phyloP scores from a whole-genome alignment of 2,113 vertebrate genomes.

The Muntiacus muntjak region DNA sequence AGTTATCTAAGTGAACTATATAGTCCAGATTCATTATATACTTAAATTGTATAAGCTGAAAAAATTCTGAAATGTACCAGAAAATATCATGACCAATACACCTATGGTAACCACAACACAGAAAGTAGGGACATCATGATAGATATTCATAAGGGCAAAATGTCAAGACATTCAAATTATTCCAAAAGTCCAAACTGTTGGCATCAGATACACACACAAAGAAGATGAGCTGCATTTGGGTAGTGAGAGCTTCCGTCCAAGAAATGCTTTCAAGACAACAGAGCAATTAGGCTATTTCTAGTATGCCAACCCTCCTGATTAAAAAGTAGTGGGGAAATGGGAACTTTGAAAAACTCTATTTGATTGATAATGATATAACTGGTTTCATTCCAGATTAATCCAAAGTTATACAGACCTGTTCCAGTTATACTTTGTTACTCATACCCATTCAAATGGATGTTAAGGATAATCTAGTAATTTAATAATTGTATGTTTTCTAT shows the following conservation, averaged over 20 bases:
- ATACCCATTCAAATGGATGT: neutral
- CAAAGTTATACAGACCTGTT: conserved; percentile 30
- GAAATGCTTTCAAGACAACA: conserved; percentile 38
- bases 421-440: neutral
- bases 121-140: neutral
- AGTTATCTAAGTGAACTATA: neutral
- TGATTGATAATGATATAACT: neutral
- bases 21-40: neutral
- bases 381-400: neutral
- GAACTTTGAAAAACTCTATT: conserved; percentile 13
- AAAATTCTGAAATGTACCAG: neutral
- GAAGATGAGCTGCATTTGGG: neutral
- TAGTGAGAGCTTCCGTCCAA: neutral
- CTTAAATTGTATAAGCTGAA: neutral
- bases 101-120: neutral
- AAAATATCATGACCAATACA: neutral
- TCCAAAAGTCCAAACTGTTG: neutral
- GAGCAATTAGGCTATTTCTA: conserved; percentile 22
- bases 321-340: neutral
- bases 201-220: neutral
- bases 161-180: neutral
- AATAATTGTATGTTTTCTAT: neutral
- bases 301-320: neutral
- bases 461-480: conserved; percentile 14
- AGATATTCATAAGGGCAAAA: neutral